Percentiles rank a stretch among this genome's conserved stretches.
Evolutionary conservation across 2,888 invertebrate genomes (phyloP).

Genomic region (Tenthredo distinguenda): DNA sequence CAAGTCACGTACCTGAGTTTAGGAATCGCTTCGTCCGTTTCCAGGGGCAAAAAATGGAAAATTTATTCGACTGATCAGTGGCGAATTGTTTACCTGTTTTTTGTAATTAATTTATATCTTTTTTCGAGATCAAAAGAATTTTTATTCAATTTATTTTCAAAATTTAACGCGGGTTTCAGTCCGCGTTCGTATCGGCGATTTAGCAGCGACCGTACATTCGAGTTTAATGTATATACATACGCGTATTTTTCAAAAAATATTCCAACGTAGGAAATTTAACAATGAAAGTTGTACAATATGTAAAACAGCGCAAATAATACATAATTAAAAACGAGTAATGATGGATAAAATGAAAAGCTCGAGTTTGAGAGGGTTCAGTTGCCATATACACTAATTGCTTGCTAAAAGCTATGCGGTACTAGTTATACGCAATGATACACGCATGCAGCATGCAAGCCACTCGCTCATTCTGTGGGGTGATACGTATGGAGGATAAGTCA

Average conservation of each 20-base stretch:
- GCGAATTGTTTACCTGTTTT: background rate
- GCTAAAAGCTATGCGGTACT: slow-evolving; percentile 21
- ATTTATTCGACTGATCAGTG: background rate
- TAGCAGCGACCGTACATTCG: too few relatives aligned
- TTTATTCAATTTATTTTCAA: background rate
- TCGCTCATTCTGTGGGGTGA: background rate
- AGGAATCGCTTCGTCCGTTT: background rate
- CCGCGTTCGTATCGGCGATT: background rate
- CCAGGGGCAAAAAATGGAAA: background rate
- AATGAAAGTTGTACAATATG: background rate
- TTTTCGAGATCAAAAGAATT: background rate
- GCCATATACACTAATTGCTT: slow-evolving; percentile 10
- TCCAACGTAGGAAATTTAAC: too few relatives aligned
- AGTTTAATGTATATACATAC: background rate
- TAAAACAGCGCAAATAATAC: background rate
- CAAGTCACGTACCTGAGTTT: slow-evolving; percentile 18
- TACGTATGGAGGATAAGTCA: background rate
- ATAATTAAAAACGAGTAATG: slow-evolving; percentile 21
- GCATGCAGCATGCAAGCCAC: background rate
- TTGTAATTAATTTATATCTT: background rate
- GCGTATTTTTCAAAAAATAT: background rate
- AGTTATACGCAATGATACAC: slow-evolving; percentile 7
- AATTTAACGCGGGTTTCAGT: background rate
- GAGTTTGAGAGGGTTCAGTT: background rate
- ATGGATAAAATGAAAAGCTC: background rate